Evolutionary conservation across 1,140 invertebrate genomes (phyloP), one percentile per base, ranked within the genome.

Genomic region (Magallana angulata): DNA sequence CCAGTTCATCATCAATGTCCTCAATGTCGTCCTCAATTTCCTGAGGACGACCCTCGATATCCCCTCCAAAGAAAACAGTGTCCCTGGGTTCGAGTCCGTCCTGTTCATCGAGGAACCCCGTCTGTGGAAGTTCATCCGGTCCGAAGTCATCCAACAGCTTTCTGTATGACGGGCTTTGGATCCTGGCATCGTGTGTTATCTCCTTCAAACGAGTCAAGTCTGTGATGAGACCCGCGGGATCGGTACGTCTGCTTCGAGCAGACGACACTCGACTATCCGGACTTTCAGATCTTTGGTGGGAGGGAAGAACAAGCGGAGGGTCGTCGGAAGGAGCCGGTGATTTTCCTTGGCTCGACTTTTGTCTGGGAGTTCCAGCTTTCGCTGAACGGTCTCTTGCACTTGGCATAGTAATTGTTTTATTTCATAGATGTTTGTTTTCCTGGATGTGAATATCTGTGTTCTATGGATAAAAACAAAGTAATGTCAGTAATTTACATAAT

Each of bases 161-260:
- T 16, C 82, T 24, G 59, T 88, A 88, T 7, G 83, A 24, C 1
- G 87, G 80, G 30, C 76, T 84, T 57, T 60, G 57, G 2, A 87
- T 87, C 18, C 85, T 85, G 1, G 82, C 71, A 87, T 89, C 88
- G 6, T 86, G 68, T 85, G 88, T 89, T 12, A 89, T 89, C 8
- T 58, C 88, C 71, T 89, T 89, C 12, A 89, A 58, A 9, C 88
- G 57, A 24, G 88, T 89, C n/a, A 89, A 80, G 36, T 89, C 88
- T 57, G 88, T 89, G 18, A 89, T 89, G 12, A 89, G 83, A 80
- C 88, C 88, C 9, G 85, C 71, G 14, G 88, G 71, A 9, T 89
- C 88, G n/a, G 83, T 85, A 48, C 58, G 56, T 57, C 68, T 56
- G 48, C 81, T 87, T 0, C 82, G 85, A 24, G 85, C 76, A 24